Evolutionary conservation across 2,797 vertebrate genomes (phyloP), one percentile per base, ranked within the genome.

Genomic region (Acipenser transmontanus): DNA sequence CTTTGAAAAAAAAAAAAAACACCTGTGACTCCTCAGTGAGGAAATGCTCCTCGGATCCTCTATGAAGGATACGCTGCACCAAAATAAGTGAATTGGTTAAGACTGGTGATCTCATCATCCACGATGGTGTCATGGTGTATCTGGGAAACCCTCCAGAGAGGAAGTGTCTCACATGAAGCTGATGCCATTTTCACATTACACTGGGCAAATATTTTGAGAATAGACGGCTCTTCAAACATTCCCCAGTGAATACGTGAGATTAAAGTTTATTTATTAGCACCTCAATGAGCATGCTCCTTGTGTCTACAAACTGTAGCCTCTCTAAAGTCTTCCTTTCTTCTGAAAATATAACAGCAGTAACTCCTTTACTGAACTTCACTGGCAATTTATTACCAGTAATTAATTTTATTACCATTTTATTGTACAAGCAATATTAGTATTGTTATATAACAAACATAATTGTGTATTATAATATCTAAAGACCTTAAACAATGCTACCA

Each of bases 191-290:
- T 69, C 63, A 17, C 61, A 68, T 71, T 71, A 67, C 20, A 14
- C 52, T 49, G 56, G 56, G 66, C 62, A 64, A 67, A 71, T 67
- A 71, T 64, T 71, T 63, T 51, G 69, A 62, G 69, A 71, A 67
- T 52, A 59, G 48, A 50, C 8, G 34, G 47, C 51, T 63, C n/a
- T 61, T 66, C 69, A 59, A 67, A 62, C 54, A 67, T 62, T 66
- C 61, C 57, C 62, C 13, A 48, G 14, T 14, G 65, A 62, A 56
- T 50, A 10, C 6, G 12, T 49, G 49, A 57, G 57, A 47, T 51
- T 50, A 50, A 34, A 49, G 50, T 62, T 20, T 62, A 68, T 61
- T 47, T 13, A 47, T 62, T 10, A 47, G 34, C 60, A 6, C 51
- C 20, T 34, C 20, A 34, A 34, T 34, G 20, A 34, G 20, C 20